Evolutionary conservation across 2,113 vertebrate species (phyloP), one percentile per base, ranked within the genome.

Genomic region (Chlorocebus sabaeus): DNA sequence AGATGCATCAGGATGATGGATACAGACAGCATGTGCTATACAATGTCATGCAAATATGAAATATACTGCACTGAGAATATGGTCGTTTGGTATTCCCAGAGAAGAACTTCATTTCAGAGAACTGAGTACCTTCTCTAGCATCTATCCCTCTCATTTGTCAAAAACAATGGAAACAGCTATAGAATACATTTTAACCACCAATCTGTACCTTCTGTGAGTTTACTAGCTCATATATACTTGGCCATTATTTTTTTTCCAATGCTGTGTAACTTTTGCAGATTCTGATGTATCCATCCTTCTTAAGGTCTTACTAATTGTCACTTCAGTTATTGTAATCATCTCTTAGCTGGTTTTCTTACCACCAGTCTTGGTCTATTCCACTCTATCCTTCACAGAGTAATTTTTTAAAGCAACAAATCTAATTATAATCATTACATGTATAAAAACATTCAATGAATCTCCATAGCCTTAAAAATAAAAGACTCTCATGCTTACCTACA

Each of bases 1-100:
- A 84, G 72, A 88, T 90, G 43, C 92, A 90, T 97, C 93, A 79
- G 48, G 45, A 92, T 97, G 97, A 97, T 45, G 38, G 72, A 95
- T 82, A 43, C 32, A 6, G 3, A 83, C 95, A 95, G 16, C 57
- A n/a, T 72, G 67, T 90, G 73, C 72, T 95, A 80, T 45, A 87
- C 18, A 1, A 45, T 52, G 73, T 0, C 12, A 96, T 64, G 72
- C 52, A 97, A 95, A 96, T 38, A 8, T 86, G n/a, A 91, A 90
- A 88, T 75, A 93, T 20, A 4, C 22, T 40, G 11, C 50, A 82
- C 16, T 73, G 87, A 92, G 81, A 93, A 72, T 78, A 93, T 38
- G 94, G 68, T 52, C 23, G 16, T 20, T 92, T 89, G 50, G 43
- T 83, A 94, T 97, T 97, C 70, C 55, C 80, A 79, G 88, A 79